Base-by-base conservation (phyloP, 2,113 vertebrate genomes). In the Lepisosteus oculatus region DNA sequence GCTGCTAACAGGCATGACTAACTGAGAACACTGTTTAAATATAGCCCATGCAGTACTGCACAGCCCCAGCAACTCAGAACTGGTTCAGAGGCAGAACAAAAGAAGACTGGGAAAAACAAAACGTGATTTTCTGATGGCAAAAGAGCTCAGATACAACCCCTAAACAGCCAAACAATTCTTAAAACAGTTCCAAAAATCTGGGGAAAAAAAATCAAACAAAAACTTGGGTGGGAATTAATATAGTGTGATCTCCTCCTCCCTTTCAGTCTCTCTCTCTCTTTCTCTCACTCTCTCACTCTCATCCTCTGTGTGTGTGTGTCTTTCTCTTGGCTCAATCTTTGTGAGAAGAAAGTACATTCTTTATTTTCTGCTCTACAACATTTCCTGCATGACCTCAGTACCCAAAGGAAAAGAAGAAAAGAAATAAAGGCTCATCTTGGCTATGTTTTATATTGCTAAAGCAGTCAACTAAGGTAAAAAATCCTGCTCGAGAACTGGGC, bases 21-120 rank as follows among this genome's bases (percentile, higher is more conserved):
- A 90, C 90, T 95, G 94, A 95, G 93, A 93, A 89, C 91, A 93
- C 84, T 77, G 85, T 91, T 91, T 96, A 96, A 94, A 96, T 95
- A 93, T 96, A 96, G 93, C 92, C 85, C 86, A 59, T 81, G 79
- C 76, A 78, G 62, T 13, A 0, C 54, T 86, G 88, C 86, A 87
- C 85, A 80, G 89, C 85, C 84, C 86, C 79, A 87, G 91, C 87
- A 87, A 92, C 86, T 81, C 91, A 89, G 83, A 84, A 86, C 89
- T 81, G 78, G 83, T 84, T 65, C 88, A 78, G 85, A 79, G 84
- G 29, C 62, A 65, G 42, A 70, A 66, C 67, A 70, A 69, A 9
- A 78, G 57, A 4, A 5, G 61, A 68, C 63, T 12, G 43, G 3
- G 57, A 56, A 55, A 68, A 55, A 17, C 15, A 70, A 67, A 61